Conservation (phyloP, 2,113 vertebrate species). For the Rhea americana region DNA sequence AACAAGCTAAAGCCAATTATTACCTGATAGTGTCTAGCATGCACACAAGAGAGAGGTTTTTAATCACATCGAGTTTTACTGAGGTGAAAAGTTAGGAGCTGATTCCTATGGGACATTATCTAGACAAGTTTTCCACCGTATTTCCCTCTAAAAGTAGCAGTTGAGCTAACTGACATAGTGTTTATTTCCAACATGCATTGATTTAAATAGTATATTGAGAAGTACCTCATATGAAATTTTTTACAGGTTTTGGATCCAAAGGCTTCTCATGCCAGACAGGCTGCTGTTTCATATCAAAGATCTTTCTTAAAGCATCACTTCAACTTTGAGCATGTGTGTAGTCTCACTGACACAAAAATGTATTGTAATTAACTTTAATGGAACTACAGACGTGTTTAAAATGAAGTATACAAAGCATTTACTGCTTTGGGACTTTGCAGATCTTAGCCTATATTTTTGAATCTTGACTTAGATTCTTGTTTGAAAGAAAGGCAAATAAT, state of each 20-base stretch:
- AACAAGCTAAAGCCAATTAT: neutral
- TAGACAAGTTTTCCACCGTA: neutral
- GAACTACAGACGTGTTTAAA: neutral
- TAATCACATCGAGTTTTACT: neutral
- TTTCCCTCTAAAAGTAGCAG: neutral
- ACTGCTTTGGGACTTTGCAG: neutral
- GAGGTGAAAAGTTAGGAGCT: neutral
- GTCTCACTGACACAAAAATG: neutral
- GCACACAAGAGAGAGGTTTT: neutral
- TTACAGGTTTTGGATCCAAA: neutral
- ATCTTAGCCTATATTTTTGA: neutral
- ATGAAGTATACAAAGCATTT: neutral
- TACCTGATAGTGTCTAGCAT: neutral
- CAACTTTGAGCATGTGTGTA: neutral
- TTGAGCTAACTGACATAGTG: neutral
- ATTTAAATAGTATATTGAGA: neutral
- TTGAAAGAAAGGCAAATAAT: neutral
- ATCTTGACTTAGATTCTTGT: neutral
- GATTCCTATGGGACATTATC: neutral
- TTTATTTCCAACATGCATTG: neutral
- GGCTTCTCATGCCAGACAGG: neutral
- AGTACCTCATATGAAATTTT: neutral
- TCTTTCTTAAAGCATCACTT: neutral
- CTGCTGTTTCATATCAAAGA: neutral
- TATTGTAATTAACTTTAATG: neutral